A percentile compares a stretch with the other conserved stretches of the same genome.
Conservation (phyloP, 1,140 invertebrate species). For the Myzus persicae region DNA sequence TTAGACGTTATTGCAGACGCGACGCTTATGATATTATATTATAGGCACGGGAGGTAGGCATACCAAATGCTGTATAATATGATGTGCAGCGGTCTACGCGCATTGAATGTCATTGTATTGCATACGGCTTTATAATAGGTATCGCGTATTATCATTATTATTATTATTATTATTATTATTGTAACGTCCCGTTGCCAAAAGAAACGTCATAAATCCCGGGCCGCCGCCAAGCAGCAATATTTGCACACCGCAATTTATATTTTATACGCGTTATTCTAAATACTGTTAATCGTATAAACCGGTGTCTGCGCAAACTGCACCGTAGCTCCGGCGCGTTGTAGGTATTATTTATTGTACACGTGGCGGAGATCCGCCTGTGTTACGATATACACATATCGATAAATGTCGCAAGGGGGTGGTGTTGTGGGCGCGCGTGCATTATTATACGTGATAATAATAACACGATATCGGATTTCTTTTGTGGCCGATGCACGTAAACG, state of each 20-base stretch:
- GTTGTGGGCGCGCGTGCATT: background rate
- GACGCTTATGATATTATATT: background rate
- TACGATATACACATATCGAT: too few relatives aligned
- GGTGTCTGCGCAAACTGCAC: background rate
- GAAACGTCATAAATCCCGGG: background rate
- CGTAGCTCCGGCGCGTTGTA: background rate
- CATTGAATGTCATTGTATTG: background rate
- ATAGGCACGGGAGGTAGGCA: too few relatives aligned
- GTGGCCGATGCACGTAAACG: background rate
- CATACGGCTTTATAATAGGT: background rate
- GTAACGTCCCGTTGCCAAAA: background rate
- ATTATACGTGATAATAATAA: conserved; percentile 11
- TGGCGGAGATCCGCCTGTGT: background rate
- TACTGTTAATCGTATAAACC: background rate
- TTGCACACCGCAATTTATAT: background rate
- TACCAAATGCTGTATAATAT: too few relatives aligned
- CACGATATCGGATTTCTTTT: background rate
- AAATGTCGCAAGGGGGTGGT: too few relatives aligned
- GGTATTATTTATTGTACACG: background rate
- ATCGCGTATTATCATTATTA: background rate
- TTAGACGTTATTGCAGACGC: background rate
- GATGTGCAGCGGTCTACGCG: background rate
- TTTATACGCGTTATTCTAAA: background rate
- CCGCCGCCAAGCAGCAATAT: background rate
- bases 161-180: background rate